Evolutionary conservation across 2,113 vertebrate genomes (phyloP).

Genomic region (Himantopus leucocephalus): DNA sequence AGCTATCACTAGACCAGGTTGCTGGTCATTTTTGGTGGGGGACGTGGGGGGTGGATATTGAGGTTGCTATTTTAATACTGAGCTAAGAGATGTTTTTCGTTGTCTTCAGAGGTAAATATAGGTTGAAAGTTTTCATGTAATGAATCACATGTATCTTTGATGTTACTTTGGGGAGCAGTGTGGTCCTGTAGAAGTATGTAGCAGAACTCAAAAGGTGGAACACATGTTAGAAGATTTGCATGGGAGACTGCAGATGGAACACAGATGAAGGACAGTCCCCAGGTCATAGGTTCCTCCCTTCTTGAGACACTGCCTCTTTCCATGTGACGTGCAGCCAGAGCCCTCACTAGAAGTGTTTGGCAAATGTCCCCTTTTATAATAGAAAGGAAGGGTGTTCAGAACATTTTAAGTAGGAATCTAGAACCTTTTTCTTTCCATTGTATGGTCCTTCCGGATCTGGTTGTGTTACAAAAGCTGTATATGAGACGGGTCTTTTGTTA

Average conservation of each 20-base stretch:
- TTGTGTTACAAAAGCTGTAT: background rate
- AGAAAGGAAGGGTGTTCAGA: background rate
- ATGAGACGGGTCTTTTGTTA: background rate
- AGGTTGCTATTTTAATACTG: background rate
- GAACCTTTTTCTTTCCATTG: background rate
- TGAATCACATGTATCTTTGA: background rate
- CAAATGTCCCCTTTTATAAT: background rate
- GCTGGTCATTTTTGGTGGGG: too few relatives aligned
- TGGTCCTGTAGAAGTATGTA: background rate
- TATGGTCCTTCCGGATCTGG: background rate
- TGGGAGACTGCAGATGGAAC: background rate
- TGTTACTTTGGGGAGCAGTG: background rate
- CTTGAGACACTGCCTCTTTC: background rate
- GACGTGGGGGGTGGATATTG: background rate
- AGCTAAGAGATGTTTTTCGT: accelerated
- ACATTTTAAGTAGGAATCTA: background rate
- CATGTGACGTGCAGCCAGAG: background rate
- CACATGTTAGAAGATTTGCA: background rate
- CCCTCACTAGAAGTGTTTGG: background rate
- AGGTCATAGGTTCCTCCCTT: background rate
- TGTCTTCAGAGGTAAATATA: background rate
- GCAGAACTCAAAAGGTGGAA: background rate
- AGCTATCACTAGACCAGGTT: too few relatives aligned
- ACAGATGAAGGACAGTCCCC: accelerated
- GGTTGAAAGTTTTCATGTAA: background rate